Conservation (phyloP, 2,888 invertebrate species). For the Sipha maydis region DNA sequence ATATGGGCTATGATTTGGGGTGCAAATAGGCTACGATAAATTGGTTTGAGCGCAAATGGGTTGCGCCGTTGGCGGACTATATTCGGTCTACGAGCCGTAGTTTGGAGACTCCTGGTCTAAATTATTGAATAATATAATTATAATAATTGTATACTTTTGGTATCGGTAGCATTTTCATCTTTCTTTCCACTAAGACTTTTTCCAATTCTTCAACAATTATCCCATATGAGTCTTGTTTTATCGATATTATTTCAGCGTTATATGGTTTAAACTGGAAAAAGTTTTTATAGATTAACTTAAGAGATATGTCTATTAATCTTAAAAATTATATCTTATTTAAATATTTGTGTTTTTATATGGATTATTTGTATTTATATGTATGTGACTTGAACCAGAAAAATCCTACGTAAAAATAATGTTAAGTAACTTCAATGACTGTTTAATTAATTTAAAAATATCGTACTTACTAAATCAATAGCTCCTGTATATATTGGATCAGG, state of each 20-base stretch:
- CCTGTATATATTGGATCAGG: slow-evolving; percentile 80
- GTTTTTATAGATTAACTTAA: not conserved
- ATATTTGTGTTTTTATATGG: too few species aligned
- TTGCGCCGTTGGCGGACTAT: too few species aligned
- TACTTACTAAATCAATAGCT: slow-evolving; percentile 74
- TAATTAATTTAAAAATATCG: not conserved
- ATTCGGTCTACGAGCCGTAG: too few species aligned
- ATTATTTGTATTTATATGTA: too few species aligned
- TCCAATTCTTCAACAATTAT: slow-evolving; percentile 74
- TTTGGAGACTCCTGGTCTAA: too few species aligned
- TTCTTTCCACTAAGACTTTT: slow-evolving; percentile 71
- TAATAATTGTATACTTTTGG: slow-evolving; percentile 70
- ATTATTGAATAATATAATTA: too few species aligned
- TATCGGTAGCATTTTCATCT: slow-evolving; percentile 71
- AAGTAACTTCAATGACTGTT: not conserved
- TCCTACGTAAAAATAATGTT: too few species aligned
- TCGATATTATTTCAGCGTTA: slow-evolving; percentile 74
- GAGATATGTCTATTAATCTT: not conserved
- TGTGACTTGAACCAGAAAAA: too few species aligned
- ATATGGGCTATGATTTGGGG: too few species aligned
- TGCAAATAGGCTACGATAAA: too few species aligned
- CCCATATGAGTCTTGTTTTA: slow-evolving; percentile 78
- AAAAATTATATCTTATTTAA: too few species aligned
- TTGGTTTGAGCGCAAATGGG: too few species aligned
- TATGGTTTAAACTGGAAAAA: slow-evolving; percentile 76